Base-by-base conservation (phyloP, 2,888 invertebrate species). In the Synergus gifuensis region DNA sequence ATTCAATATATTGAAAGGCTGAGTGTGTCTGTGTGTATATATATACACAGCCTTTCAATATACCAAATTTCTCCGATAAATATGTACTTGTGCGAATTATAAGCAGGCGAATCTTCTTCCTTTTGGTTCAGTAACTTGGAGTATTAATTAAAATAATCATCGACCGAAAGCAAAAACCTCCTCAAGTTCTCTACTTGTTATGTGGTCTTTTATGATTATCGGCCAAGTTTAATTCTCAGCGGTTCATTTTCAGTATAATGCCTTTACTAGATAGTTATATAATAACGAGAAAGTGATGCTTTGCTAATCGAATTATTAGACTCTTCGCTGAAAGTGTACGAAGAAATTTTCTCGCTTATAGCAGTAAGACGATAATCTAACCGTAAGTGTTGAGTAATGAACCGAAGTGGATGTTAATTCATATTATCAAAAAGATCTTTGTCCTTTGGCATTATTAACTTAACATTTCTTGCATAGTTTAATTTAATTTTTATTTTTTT, bases 81-180 rank as follows among this genome's bases (percentile, higher is more conserved):
- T 67, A 16, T n/a, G n/a, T n/a, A 28, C 28, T 69, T 28, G 28
- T 36, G 28, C 28, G 28, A 69, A 49, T 14, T 49, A 9, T 28
- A 28, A 16, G 22, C 42, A 42, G 46, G 16, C 67, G 67, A 22
- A 67, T 9, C 18, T 49, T 36, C 11, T 28, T 69, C 36, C 9
- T 69, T 69, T 36, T n/a, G 1, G 16, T 14, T 4, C 5, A 2
- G 49, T 0, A 66, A 44, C 49, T 46, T 22, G 28, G 8, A 14
- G 28, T 69, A 49, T 49, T 49, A 49, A 69, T 69, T 46, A 49
- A 28, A 69, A 69, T 69, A 69, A 49, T 28, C 18, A 58, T 58
- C 9, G 9, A 58, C 4, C 4, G 54, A 9, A 18, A 18, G 9
- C 9, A 58, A 54, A n/a, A 54, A 18, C n/a, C 54, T 8, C 16